Base-by-base conservation (phyloP, 1,140 invertebrate genomes). In the Pachyrhynchus sulphureomaculatus region DNA sequence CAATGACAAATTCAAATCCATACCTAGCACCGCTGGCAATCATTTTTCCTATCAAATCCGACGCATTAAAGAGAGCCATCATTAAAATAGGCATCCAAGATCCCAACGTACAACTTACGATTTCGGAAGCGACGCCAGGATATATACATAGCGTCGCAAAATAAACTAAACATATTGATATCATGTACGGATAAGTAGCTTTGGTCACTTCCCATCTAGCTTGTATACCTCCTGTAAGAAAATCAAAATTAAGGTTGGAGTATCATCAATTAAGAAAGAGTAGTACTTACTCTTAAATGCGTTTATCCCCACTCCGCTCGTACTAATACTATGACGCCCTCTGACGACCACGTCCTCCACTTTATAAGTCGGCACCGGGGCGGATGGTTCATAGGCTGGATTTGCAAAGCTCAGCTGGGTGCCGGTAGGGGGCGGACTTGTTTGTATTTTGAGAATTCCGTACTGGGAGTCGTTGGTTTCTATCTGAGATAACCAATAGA, bases 21-120 rank as follows among this genome's bases (percentile, higher is more conserved):
- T 24, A 62, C 59, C 60, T 37, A 10, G 52, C 52, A 13, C 32
- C 34, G 21, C 51, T 84, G 10, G 90, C 88, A n/a, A 92, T 76
- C 57, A 93, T 84, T 88, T 92, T 75, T 9, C 65, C 93, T 56
- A 93, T 79, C 5, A 95, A 84, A 79, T 95, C 93, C 39, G 88
- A 87, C 1, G 87, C 81, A 71, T 95, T 95, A 69, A 95, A 95
- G 0, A 87, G 80, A 6, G 91, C 87, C 91, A 96, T 95, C 23
- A 96, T 78, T 12, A 95, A 81, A 1, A 95, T 91, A 0, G 92
- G 92, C 91, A 95, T 93, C 92, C 93, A 95, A 1, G 86, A 86
- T 5, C 85, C 84, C 20, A 92, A 85, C 17, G 82, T 82, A 68
- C 92, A 95, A 26, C 90, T 93, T 29, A 86, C 82, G 26, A 96